phyloP scores from a whole-genome alignment of 2,797 vertebrate species.

The Acrossocheilus fasciatus region DNA sequence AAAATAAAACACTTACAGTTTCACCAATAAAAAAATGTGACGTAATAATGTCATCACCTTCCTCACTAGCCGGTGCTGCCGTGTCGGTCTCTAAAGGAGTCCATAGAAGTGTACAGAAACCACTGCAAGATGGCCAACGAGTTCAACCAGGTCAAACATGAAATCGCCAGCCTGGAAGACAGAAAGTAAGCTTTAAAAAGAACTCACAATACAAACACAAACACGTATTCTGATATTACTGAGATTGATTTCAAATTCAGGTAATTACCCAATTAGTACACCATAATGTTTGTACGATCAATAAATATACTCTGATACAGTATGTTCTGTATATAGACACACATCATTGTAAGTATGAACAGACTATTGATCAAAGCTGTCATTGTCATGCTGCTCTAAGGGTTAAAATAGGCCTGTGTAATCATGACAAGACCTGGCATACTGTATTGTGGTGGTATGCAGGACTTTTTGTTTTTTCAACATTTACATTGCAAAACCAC shows the following conservation, averaged over 20 bases:
- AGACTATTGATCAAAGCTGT: slow-evolving; percentile 33
- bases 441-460: slow-evolving; percentile 50
- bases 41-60: slow-evolving; percentile 22
- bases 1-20: not conserved
- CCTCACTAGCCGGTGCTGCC: slow-evolving; percentile 87
- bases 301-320: not conserved
- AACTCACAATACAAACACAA: slow-evolving; percentile 16
- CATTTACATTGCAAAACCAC: not conserved
- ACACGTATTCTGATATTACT: not conserved
- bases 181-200: slow-evolving; percentile 84
- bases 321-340: not conserved
- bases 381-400: slow-evolving; percentile 45
- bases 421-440: slow-evolving; percentile 53
- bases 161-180: slow-evolving; percentile 91
- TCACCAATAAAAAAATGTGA: not conserved
- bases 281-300: not conserved
- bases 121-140: slow-evolving; percentile 97
- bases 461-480: slow-evolving; percentile 42
- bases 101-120: slow-evolving; percentile 93
- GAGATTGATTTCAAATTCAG: not conserved
- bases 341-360: not conserved
- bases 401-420: slow-evolving; percentile 57
- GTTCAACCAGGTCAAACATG: slow-evolving; percentile 93
- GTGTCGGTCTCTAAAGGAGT: slow-evolving; percentile 89
- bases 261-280: not conserved